Evolutionary conservation across 2,113 vertebrate genomes (phyloP), one percentile per base, ranked within the genome.

Genomic region (Ciconia stormi): DNA sequence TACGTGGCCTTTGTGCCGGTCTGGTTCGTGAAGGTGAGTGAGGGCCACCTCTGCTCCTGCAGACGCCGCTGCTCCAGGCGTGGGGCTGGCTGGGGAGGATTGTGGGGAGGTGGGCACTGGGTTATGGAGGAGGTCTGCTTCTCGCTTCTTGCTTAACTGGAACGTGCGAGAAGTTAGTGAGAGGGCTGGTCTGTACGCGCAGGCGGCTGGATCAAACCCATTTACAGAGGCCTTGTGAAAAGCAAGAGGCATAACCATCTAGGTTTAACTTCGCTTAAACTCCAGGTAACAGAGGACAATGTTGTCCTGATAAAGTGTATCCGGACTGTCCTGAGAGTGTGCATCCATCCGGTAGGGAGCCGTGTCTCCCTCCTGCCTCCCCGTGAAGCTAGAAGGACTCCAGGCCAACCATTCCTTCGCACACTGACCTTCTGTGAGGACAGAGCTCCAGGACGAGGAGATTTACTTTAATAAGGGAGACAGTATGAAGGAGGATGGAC

Each of bases 1-100:
- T 99, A 99, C 3, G 99, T 99, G 97, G 99, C 99, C 82, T 99
- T 99, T 17, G 99, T 99, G 66, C 99, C 99, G 0, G 99, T 99
- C 62, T 99, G 99, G 99, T 99, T 99, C 38, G 99, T 99, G 87
- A 99, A 99, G 99, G 99, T 99, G 96, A 81, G 98, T 62, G 27
- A 49, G 49, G n/a, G 47, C 36, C 11, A 1, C 7, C 23, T 5
- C 73, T 38, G 66, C 56, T 52, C 16, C 8, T 29, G 78, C 66
- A 10, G 56, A 14, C 4, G 0, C n/a, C 2, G 3, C 23, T 52
- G 6, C 53, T 67, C 17, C 22, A 8, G 29, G 27, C 1, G 0
- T 21, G 52, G 65, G 46, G 3, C 26, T 11, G 34, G 50, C 25
- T 19, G 38, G 65, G 80, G 23, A 40, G 50, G 26, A 2, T 4